A percentile compares a stretch with the other conserved stretches of the same genome.
phyloP scores from a whole-genome alignment of 2,797 vertebrate species.

The Karalla daura region DNA sequence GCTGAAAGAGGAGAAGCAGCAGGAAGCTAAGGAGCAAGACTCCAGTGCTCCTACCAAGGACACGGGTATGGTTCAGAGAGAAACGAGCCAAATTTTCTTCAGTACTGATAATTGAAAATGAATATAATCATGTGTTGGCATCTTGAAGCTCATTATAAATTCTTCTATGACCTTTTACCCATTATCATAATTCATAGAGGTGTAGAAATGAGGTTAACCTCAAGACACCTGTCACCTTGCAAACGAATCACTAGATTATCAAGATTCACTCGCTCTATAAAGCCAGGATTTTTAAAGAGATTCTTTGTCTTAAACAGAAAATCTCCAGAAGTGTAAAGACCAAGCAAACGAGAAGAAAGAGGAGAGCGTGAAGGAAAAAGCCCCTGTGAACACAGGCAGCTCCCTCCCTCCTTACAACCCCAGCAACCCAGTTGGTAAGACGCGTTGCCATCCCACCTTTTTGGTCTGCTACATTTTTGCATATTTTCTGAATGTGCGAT shows the following conservation, averaged over 20 bases:
- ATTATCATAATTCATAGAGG: no score
- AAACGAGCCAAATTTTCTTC: no score
- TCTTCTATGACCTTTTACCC: no score
- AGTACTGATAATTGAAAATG: no score
- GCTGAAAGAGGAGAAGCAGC: no score
- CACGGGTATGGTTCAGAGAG: no score
- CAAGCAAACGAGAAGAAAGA: constrained; percentile 15
- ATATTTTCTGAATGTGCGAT: not conserved
- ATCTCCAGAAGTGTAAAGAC: not conserved
- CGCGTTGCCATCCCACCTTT: not conserved
- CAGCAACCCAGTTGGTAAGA: constrained; percentile 72
- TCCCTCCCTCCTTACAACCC: constrained; percentile 69
- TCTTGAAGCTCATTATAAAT: no score
- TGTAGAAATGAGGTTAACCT: no score
- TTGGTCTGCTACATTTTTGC: not conserved
- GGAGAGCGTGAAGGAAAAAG: constrained; percentile 10
- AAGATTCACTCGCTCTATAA: not conserved
- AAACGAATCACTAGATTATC: not conserved
- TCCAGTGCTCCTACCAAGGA: no score
- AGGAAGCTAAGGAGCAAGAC: no score
- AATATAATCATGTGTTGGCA: no score
- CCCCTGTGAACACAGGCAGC: not conserved
- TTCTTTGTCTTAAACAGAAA: constrained; percentile 37
- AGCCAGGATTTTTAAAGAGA: not conserved
- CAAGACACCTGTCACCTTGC: no score